Base-by-base conservation (phyloP, 1,140 invertebrate species). In the Pentalonia nigronervosa region DNA sequence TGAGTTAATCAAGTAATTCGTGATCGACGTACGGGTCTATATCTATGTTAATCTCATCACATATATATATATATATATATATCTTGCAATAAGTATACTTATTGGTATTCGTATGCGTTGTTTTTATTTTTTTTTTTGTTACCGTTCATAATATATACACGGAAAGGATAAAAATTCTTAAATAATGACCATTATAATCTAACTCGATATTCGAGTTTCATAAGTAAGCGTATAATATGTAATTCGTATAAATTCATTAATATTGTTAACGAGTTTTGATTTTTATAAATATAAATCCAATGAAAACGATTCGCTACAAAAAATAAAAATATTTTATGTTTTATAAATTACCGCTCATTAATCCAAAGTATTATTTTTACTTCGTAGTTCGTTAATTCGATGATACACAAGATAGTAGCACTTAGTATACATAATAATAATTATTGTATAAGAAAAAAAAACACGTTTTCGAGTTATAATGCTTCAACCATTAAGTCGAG, bases 361-460 rank as follows among this genome's bases (percentile, higher is more conserved):
- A 87, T 87, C 84, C 14, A 48, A 47, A 87, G 84, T 48, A 87
- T 25, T 84, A 84, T 41, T 84, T 84, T 41, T 84, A 84, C 36
- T 4, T 36, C 23, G 83, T 36, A 83, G 76, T 84, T 84, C 23
- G 83, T 84, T 41, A 25, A 84, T 83, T 83, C n/a, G 60, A 67
- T 67, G 34, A 20, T 81, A 23, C 36, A 36, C 34, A 83, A 7
- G 76, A 83, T 36, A 34, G 76, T 36, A 83, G 34, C 76, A 34
- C n/a, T 81, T 83, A 76, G 23, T 34, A 76, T 36, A 36, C 41
- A 41, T 41, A 41, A 41, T 83, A 83, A 83, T 83, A 83, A 83
- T 83, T 83, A 83, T 83, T 36, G 34, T 36, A 83, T 36, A 36
- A 83, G 20, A 34, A 36, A 34, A 81, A n/a, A n/a, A 83, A 36